Percentiles rank a stretch among this genome's conserved stretches.
These are phyloP conservation scores for Villa cingulata DNA, from an alignment of 2,888 invertebrate genomes.

Conservation along the genomic window DNA sequence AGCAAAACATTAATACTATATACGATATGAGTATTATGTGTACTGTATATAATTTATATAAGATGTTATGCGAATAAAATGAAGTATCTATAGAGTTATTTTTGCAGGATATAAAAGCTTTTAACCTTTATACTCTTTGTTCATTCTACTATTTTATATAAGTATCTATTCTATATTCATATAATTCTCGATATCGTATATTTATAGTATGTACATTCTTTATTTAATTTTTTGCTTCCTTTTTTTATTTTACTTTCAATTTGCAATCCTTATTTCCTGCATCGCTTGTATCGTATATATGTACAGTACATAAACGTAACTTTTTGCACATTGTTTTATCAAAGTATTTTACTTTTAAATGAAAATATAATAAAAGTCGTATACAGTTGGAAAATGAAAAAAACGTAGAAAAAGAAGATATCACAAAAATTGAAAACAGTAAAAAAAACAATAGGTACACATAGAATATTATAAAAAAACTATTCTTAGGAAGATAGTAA, in stretches of 20 bases:
- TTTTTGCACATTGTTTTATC: background rate
- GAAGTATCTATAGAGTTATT: background rate
- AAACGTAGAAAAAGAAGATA: no score
- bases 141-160: conserved; percentile 3
- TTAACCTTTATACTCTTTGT: conserved; percentile 9
- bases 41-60: background rate
- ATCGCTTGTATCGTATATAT: no score
- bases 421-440: no score
- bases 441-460: background rate
- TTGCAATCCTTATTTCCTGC: no score
- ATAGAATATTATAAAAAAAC: no score
- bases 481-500: background rate
- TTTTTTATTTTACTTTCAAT: no score
- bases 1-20: background rate
- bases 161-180: no score
- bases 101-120: conserved; percentile 3
- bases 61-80: no score
- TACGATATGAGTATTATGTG: no score
- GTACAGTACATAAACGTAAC: background rate
- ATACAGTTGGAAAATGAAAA: background rate
- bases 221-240: background rate
- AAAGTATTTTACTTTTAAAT: background rate
- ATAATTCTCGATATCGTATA: no score
- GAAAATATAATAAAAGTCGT: background rate
- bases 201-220: background rate